These are phyloP conservation scores for Parnassius smintheus DNA, from an alignment of 2,888 invertebrate genomes.

Conservation along the genomic window DNA sequence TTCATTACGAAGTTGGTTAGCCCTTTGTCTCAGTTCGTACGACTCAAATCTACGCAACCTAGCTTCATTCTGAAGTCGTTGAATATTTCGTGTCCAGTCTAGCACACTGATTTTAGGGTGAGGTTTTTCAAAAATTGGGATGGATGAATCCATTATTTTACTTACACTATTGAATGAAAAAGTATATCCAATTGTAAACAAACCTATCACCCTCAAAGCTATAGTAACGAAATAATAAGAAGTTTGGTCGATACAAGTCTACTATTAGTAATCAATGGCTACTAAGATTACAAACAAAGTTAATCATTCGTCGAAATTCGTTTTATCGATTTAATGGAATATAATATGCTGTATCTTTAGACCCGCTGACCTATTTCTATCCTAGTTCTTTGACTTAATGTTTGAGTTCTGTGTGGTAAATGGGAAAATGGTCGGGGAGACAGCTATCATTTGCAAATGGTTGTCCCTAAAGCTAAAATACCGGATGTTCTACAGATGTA, in stretches of 20 bases:
- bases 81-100: conserved; percentile 89
- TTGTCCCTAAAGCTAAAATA: too few species aligned
- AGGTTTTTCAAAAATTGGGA: conserved; percentile 83
- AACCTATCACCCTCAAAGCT: background rate
- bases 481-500: too few species aligned
- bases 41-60: conserved; percentile 84
- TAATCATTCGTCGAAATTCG: background rate
- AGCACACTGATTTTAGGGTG: conserved; percentile 83
- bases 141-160: conserved; percentile 63
- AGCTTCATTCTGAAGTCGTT: conserved; percentile 86
- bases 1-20: conserved; percentile 87
- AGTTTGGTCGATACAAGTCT: conserved; percentile 21
- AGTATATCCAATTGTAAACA: too few species aligned
- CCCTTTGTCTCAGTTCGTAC: conserved; percentile 85
- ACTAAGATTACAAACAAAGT: too few species aligned
- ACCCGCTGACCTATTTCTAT: too few species aligned
- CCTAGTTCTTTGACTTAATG: too few species aligned
- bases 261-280: too few species aligned
- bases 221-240: background rate
- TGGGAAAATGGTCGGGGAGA: too few species aligned
- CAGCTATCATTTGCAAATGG: too few species aligned
- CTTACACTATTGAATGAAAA: background rate
- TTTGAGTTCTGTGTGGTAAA: too few species aligned
- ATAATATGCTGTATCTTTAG: too few species aligned
- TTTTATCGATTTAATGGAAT: conserved; percentile 4